Evolutionary conservation across 2,797 vertebrate genomes (phyloP), one percentile per base, ranked within the genome.

Genomic region (Tragopan temminckii): DNA sequence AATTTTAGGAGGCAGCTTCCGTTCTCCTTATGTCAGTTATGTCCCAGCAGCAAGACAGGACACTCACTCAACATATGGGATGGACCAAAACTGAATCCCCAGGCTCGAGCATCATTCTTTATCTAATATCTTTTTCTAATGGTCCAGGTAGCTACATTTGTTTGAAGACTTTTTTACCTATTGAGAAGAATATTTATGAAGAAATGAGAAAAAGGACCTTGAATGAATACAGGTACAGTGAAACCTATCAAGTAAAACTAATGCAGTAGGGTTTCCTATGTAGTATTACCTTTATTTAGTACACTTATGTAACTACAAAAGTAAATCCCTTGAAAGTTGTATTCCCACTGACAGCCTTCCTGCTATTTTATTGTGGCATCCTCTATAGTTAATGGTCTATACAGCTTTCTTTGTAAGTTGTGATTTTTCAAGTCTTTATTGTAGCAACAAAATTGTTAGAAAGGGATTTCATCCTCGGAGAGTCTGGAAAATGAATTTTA

Each of bases 311-410:
- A 94, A 92, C 71, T 87, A 76, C 85, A 94, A 80, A 93, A 87
- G 81, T 71, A 90, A 93, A 91, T 89, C 43, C 43, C 61, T 80
- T 80, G 72, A 57, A 91, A 92, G 52, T 42, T 95, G 68, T 83
- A 78, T 93, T 95, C 75, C 83, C 77, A 83, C 82, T 87, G 90
- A 90, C 87, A 96, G 64, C 50, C 88, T 80, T 82, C 88, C 83
- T 90, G 87, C 90, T 90, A 92, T 96, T 94, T 96, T 88, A 91
- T 69, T 62, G 57, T 11, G 9, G 35, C 55, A 70, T 86, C 78
- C 70, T 63, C 89, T 93, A 27, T 48, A 85, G 72, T 94, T 96
- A 95, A 96, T 94, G 80, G 46, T 79, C 91, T 95, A 48, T 94
- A 66, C 88, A 90, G 58, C 59, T 91, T 91, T 36, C 53, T 74